Conservation (phyloP, 2,113 vertebrate species). For the Nasalis larvatus region DNA sequence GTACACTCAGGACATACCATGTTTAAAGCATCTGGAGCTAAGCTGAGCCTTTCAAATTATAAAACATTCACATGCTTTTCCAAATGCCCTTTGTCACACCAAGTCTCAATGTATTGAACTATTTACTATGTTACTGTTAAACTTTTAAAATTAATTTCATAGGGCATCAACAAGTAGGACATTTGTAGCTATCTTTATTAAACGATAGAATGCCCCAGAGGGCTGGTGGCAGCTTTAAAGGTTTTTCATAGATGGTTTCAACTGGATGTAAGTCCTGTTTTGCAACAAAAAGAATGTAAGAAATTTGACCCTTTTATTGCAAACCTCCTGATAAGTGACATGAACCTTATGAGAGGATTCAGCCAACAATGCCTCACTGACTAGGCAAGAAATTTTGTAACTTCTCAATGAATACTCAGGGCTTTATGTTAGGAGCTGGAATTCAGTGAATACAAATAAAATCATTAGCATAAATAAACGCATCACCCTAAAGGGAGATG, state of each 20-base stretch:
- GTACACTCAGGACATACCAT: not conserved
- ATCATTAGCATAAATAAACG: not conserved
- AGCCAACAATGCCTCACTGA: not conserved
- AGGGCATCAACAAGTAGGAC: not conserved
- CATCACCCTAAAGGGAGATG: not conserved
- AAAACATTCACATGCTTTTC: not conserved
- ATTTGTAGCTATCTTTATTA: not conserved
- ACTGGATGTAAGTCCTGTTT: constrained; percentile 20
- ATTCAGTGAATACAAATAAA: constrained; percentile 35
- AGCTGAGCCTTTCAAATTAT: not conserved
- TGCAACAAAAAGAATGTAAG: not conserved
- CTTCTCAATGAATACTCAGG: constrained; percentile 1
- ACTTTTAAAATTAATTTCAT: constrained; percentile 4
- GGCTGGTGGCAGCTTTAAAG: not conserved
- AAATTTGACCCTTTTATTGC: not conserved
- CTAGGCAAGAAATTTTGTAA: not conserved
- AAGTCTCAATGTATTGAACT: not conserved
- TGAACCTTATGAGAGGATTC: not conserved
- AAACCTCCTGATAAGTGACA: not conserved
- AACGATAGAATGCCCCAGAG: not conserved
- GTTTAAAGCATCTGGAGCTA: not conserved
- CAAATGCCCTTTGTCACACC: not conserved
- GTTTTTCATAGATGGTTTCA: not conserved
- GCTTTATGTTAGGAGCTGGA: constrained; percentile 20
- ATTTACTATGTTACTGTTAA: not conserved